Percentiles rank a stretch among this genome's conserved stretches.
Conservation (phyloP, 2,797 vertebrate species). For the Anolis apletophallus region DNA sequence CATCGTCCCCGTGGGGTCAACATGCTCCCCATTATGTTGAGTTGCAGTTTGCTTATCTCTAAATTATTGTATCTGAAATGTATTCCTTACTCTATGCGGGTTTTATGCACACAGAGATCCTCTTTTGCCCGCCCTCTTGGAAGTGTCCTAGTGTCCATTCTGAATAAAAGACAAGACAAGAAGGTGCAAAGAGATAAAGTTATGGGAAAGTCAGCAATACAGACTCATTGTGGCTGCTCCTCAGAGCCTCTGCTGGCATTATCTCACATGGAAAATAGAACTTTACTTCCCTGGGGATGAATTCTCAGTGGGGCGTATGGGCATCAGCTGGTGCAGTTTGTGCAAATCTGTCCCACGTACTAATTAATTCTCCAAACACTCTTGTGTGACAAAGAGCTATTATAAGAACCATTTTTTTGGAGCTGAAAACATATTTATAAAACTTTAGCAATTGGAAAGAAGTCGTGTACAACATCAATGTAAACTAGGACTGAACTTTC, state of each 20-base stretch:
- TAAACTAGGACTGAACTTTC: neutral
- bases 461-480: constrained; percentile 10
- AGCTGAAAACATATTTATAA: constrained; percentile 25
- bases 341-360: constrained; percentile 3
- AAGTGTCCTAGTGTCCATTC: neutral
- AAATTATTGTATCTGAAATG: neutral
- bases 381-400: constrained; percentile 21
- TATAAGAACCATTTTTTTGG: neutral
- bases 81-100: neutral
- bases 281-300: neutral
- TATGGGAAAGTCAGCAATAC: neutral
- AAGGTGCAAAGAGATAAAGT: neutral
- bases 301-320: fast-evolving
- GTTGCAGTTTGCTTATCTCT: neutral
- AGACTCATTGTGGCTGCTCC: constrained; percentile 5
- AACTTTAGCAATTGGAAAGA: neutral
- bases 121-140: neutral
- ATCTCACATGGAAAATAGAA: constrained; percentile 31
- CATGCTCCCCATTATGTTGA: neutral
- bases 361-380: constrained; percentile 21
- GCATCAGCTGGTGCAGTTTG: neutral
- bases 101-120: neutral
- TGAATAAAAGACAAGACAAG: neutral
- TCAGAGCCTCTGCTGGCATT: neutral
- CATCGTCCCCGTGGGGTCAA: neutral